A percentile compares a stretch with the other conserved stretches of the same genome.
phyloP scores from a whole-genome alignment of 2,113 vertebrate genomes.

The Ciconia stormi region DNA sequence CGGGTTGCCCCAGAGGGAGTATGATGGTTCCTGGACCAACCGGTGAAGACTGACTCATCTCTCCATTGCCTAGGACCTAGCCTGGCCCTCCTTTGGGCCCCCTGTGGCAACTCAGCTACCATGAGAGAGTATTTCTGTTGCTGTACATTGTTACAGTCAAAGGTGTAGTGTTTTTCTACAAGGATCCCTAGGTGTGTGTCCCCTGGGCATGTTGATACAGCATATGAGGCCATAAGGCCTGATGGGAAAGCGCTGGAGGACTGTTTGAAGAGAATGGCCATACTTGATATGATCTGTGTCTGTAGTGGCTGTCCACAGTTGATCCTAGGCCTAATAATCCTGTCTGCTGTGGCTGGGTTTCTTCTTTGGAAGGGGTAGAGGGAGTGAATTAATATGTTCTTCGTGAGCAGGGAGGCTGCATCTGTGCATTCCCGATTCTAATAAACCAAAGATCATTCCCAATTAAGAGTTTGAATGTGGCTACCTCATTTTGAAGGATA shows the following conservation, averaged over 20 bases:
- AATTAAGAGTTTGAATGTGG: neutral
- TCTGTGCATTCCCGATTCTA: neutral
- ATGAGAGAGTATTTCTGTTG: neutral
- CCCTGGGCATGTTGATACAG: neutral
- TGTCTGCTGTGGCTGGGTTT: neutral
- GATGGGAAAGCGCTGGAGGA: neutral
- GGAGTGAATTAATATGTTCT: neutral
- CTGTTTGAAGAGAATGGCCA: neutral
- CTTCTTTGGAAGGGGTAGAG: neutral
- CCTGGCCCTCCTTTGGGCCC: neutral
- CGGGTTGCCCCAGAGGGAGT: neutral
- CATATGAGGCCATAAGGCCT: neutral
- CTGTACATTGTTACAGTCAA: neutral
- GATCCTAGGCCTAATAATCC: neutral
- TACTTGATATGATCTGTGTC: neutral
- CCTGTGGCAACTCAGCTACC: neutral
- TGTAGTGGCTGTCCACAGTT: neutral
- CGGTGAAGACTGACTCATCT: neutral
- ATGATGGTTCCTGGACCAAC: neutral
- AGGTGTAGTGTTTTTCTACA: neutral
- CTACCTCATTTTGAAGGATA: neutral
- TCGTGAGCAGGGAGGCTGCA: neutral
- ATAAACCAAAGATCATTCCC: neutral
- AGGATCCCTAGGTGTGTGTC: rapidly evolving
- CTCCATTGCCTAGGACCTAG: neutral